A percentile compares a stretch with the other conserved stretches of the same genome.
phyloP scores from a whole-genome alignment of 2,888 invertebrate genomes.

The Galeopsomyia nigrocyanea region DNA sequence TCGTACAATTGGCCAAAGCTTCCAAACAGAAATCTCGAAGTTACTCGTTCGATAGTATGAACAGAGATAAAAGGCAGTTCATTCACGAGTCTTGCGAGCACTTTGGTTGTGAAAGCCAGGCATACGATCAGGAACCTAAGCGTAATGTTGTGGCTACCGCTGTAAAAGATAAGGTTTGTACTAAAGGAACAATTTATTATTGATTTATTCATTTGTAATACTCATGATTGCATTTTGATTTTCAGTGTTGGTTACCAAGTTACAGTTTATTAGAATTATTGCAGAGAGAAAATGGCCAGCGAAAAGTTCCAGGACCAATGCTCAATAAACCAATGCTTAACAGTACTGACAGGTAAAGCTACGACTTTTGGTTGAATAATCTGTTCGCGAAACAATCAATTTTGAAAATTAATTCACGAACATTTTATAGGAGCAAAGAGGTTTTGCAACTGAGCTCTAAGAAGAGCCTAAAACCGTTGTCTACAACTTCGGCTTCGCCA shows the following conservation, averaged over 20 bases:
- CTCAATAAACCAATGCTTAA: conserved; percentile 61
- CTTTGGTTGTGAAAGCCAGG: conserved; percentile 94
- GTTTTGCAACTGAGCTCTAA: conserved; percentile 60
- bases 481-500: conserved; percentile 50
- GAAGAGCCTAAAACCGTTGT: conserved; percentile 55
- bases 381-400: neutral
- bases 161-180: conserved; percentile 78
- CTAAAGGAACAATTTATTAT: conserved; percentile 12
- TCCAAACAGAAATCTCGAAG: conserved; percentile 86
- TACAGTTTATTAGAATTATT: conserved; percentile 87
- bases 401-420: conserved; percentile 15
- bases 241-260: conserved; percentile 89
- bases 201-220: conserved; percentile 7
- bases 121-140: conserved; percentile 96
- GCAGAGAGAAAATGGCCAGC: conserved; percentile 83
- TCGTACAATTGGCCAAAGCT: conserved; percentile 90
- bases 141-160: conserved; percentile 96
- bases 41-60: conserved; percentile 94
- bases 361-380: conserved; percentile 17
- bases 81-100: conserved; percentile 95
- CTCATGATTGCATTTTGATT: conserved; percentile 37
- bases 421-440: conserved; percentile 57
- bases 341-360: conserved; percentile 56
- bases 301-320: conserved; percentile 84
- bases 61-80: conserved; percentile 90